phyloP scores from a whole-genome alignment of 2,797 vertebrate species.

The Muscicapa striata region DNA sequence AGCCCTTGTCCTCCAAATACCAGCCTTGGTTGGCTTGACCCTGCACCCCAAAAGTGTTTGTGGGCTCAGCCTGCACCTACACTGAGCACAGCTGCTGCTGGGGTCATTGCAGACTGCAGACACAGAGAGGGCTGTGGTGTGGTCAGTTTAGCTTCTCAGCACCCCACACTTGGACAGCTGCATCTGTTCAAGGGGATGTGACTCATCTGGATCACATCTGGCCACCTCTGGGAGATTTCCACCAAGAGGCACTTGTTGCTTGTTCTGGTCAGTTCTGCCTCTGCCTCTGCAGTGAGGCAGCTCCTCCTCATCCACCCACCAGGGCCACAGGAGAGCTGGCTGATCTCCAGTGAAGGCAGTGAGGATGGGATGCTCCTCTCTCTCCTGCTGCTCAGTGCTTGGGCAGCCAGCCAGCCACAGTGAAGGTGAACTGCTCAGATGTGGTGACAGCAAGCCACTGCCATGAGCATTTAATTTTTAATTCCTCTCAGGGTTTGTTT shows the following conservation, averaged over 20 bases:
- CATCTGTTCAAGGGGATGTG: not conserved
- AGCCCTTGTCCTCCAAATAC: not conserved
- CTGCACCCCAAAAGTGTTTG: not conserved
- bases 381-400: accelerated
- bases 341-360: not conserved
- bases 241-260: accelerated
- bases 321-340: not conserved
- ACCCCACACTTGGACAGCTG: not conserved
- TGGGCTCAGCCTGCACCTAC: not conserved
- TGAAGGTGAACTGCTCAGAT: not conserved
- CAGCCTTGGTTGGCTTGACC: not conserved
- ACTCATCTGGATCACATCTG: not conserved
- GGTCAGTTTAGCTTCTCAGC: not conserved
- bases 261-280: not conserved
- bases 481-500: not conserved
- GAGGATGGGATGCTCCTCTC: not conserved
- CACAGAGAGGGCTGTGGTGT: not conserved
- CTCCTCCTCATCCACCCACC: not conserved
- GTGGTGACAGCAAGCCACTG: not conserved
- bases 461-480: not conserved
- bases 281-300: not conserved
- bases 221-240: not conserved
- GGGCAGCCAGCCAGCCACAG: not conserved
- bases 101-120: not conserved
- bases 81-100: not conserved